A percentile compares a stretch with the other conserved stretches of the same genome.
phyloP scores from a whole-genome alignment of 2,797 vertebrate species.

The Corythornis leucogaster region DNA sequence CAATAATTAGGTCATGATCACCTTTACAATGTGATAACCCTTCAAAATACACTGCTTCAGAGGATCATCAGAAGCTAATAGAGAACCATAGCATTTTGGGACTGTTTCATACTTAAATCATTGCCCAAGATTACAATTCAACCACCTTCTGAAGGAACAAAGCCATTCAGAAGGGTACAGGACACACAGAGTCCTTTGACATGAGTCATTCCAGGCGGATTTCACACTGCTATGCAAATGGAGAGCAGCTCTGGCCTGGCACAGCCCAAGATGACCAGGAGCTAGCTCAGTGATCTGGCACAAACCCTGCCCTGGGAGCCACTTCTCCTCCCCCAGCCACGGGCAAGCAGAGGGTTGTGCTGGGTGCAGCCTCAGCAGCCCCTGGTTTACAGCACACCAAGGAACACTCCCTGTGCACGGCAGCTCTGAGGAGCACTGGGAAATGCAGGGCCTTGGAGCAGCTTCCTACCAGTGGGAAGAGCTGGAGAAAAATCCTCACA shows the following conservation, averaged over 20 bases:
- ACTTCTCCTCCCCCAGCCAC: not conserved
- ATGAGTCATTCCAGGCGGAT: not conserved
- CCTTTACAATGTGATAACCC: not conserved
- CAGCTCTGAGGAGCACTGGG: not conserved
- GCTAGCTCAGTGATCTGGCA: not conserved
- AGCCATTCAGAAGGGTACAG: not conserved
- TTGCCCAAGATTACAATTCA: not conserved
- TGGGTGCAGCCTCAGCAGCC: not conserved
- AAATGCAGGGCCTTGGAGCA: not conserved
- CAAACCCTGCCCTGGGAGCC: not conserved
- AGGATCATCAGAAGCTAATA: conserved; percentile 14
- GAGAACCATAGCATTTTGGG: not conserved
- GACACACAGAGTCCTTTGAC: not conserved
- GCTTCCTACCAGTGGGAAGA: not conserved
- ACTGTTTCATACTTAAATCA: conserved; percentile 44
- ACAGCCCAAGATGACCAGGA: not conserved
- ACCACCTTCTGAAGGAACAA: conserved; percentile 15
- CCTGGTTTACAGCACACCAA: not conserved
- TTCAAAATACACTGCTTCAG: not conserved
- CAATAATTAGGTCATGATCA: not conserved
- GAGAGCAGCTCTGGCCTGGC: not conserved
- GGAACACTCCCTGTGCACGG: not conserved
- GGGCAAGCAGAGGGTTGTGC: not conserved
- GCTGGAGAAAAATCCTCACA: not conserved
- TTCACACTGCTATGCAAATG: conserved; percentile 16